Percentiles rank a stretch among this genome's conserved stretches.
These are phyloP conservation scores for Mobula hypostoma DNA, from an alignment of 2,113 vertebrate species.

Conservation along the genomic window DNA sequence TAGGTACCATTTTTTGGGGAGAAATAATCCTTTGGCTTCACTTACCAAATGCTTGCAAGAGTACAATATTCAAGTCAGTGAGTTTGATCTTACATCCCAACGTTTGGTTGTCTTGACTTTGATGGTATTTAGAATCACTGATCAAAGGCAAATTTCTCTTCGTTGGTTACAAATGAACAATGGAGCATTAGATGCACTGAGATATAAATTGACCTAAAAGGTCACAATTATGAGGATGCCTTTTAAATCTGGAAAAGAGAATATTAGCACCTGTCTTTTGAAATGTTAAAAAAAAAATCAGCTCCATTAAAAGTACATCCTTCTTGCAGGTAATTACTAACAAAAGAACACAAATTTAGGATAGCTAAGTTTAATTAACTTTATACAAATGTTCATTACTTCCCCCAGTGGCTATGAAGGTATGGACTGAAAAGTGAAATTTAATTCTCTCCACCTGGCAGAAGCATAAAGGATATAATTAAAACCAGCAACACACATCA, in stretches of 20 bases:
- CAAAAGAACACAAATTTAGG: neutral
- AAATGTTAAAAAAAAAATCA: neutral
- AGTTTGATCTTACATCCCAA: too few species aligned
- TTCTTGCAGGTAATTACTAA: neutral
- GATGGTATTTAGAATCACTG: too few species aligned
- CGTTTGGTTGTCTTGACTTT: too few species aligned
- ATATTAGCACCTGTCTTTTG: neutral
- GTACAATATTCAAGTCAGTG: too few species aligned
- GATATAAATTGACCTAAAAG: neutral
- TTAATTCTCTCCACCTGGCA: neutral
- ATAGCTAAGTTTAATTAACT: neutral
- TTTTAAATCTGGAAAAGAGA: neutral
- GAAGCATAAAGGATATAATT: neutral
- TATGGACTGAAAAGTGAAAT: neutral
- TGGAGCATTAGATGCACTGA: neutral
- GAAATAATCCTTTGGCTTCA: too few species aligned
- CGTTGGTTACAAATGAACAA: neutral
- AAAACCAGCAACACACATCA: neutral
- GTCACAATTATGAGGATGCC: neutral
- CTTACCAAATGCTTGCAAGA: too few species aligned
- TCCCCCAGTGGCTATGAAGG: neutral
- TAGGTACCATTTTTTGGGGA: too few species aligned
- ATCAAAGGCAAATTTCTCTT: too few species aligned
- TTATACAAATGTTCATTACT: neutral
- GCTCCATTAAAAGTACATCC: neutral